Evolutionary conservation across 2,113 vertebrate genomes (phyloP).

Genomic region (Pachypanchax playfairii): DNA sequence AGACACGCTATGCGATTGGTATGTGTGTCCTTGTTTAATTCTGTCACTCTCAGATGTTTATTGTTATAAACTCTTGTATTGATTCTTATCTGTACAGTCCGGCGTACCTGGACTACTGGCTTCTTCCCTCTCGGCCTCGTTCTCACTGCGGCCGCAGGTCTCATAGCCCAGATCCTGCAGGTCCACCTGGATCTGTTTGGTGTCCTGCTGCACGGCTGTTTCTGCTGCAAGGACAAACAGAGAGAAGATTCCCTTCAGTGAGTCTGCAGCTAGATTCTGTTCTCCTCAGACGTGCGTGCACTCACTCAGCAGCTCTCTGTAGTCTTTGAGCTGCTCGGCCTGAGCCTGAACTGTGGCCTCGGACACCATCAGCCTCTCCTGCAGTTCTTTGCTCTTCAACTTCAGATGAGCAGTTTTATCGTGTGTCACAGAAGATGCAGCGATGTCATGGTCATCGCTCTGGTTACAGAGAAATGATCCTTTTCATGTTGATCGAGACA

Average conservation of each 20-base stretch:
- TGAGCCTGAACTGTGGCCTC: slow-evolving; percentile 88
- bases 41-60: too few relatives aligned
- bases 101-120: slow-evolving; percentile 86
- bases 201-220: slow-evolving; percentile 81
- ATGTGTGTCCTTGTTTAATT: too few relatives aligned
- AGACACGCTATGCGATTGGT: too few relatives aligned
- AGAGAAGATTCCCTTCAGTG: neutral
- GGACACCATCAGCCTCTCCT: slow-evolving; percentile 86
- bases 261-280: too few relatives aligned
- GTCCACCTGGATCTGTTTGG: slow-evolving; percentile 90
- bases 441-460: slow-evolving; percentile 42
- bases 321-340: slow-evolving; percentile 88
- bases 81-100: too few relatives aligned
- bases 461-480: neutral
- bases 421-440: too few relatives aligned
- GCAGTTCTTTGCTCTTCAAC: slow-evolving; percentile 84
- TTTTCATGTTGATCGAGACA: neutral
- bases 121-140: slow-evolving; percentile 89
- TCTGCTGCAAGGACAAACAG: slow-evolving; percentile 76
- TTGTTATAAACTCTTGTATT: too few relatives aligned
- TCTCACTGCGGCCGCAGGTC: slow-evolving; percentile 93
- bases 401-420: slow-evolving; percentile 75
- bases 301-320: slow-evolving; percentile 85
- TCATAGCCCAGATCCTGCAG: slow-evolving; percentile 95
- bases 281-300: neutral